These are phyloP conservation scores for Bombus soroeensis DNA, from an alignment of 1,140 invertebrate species.

Conservation along the genomic window DNA sequence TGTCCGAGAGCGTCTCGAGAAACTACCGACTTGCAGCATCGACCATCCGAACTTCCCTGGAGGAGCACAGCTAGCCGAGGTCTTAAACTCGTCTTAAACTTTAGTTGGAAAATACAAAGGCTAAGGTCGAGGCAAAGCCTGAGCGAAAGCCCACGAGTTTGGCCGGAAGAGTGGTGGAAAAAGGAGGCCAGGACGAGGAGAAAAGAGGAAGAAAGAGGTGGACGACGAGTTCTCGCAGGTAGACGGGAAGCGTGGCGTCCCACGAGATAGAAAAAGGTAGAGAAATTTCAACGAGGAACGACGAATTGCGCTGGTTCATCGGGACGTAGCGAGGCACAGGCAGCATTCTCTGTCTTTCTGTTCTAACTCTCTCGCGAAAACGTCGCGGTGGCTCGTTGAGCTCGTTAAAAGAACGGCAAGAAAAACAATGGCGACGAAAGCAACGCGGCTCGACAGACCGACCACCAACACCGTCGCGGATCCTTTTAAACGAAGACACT, in stretches of 20 bases:
- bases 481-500: conserved; percentile 37
- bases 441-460: conserved; percentile 15
- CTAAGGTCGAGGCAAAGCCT: neutral
- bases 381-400: conserved; percentile 48
- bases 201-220: neutral
- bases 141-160: neutral
- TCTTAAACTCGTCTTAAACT: conserved; percentile 46
- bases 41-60: neutral
- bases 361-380: conserved; percentile 21
- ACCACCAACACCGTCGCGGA: conserved; percentile 43
- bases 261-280: neutral
- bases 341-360: conserved; percentile 8
- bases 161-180: neutral
- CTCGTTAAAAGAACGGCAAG: conserved; percentile 50
- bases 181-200: neutral
- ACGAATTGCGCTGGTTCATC: conserved; percentile 58
- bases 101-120: conserved; percentile 30
- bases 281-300: conserved; percentile 30
- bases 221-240: neutral
- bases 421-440: conserved; percentile 61
- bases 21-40: conserved; percentile 18
- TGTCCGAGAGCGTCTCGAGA: neutral
- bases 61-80: neutral
- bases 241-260: neutral
- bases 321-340: conserved; percentile 29